These are phyloP conservation scores for Hypocryptadius cinnamomeus DNA, from an alignment of 2,113 vertebrate species.

Conservation along the genomic window DNA sequence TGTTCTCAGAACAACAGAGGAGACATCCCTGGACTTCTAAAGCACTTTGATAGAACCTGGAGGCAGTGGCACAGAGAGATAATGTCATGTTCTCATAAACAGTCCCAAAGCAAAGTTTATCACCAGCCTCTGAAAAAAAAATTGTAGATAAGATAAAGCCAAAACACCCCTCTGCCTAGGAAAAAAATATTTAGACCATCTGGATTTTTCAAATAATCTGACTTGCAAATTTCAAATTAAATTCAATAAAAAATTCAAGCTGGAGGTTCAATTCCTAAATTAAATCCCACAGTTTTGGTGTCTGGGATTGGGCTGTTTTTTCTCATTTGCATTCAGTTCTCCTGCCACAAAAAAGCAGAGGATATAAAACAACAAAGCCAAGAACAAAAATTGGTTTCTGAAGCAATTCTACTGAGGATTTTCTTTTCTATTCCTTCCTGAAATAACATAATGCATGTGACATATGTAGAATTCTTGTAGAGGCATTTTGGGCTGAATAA, in stretches of 20 bases:
- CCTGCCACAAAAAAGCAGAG: neutral
- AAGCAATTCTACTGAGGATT: neutral
- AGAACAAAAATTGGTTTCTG: conserved; percentile 4
- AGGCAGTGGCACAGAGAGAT: neutral
- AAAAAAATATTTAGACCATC: neutral
- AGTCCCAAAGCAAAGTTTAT: neutral
- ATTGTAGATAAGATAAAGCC: neutral
- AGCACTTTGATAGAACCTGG: neutral
- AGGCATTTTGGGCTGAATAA: neutral
- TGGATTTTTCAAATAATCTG: conserved; percentile 21
- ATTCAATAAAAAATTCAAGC: neutral
- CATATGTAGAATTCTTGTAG: neutral
- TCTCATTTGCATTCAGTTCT: conserved; percentile 15
- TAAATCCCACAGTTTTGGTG: neutral
- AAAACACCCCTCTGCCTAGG: neutral
- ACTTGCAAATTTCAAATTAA: conserved; percentile 11
- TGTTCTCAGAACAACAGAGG: neutral
- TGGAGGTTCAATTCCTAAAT: conserved; percentile 4
- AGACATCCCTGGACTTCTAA: neutral
- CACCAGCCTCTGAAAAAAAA: neutral
- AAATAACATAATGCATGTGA: neutral
- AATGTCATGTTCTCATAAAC: neutral
- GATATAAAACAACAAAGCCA: neutral
- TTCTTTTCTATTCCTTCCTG: neutral
- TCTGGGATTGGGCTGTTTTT: neutral